Base-by-base conservation (phyloP, 2,888 invertebrate species). In the Aporophyla lueneburgensis region DNA sequence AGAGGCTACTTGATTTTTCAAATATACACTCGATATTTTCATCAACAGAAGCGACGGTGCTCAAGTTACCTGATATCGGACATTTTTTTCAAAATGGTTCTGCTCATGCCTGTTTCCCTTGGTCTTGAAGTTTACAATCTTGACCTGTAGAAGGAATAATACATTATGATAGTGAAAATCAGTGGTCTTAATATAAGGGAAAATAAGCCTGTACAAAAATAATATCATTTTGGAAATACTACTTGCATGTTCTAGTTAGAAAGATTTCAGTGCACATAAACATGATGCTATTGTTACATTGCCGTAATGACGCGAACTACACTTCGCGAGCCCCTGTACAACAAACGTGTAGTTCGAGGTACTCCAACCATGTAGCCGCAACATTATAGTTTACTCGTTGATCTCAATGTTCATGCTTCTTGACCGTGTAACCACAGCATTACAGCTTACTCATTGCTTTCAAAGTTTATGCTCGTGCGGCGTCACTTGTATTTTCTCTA, bases 401-500 rank as follows among this genome's bases (percentile, higher is more conserved):
- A 5, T 58, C 27, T 61, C 12, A 0, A 9, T 27, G 49, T 27
- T n/a, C 24, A 12, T 63, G 33, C 53, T 33, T 19, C n/a, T 16
- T 56, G n/a, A 33, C 33, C 3, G 3, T 33, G 33, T 33, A 33
- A 3, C 33, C 33, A 3, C 33, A 3, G 33, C 33, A 43, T 46
- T 46, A 5, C 14, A 24, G 56, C 24, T 56, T 2, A 46, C 43
- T 46, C 43, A 21, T 46, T 27, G 14, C 9, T 58, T 27, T 61
- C 12, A 0, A 9, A 40, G 49, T 27, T n/a, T 21, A 12, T 63
- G 33, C 53, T 33, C n/a, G 10, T 56, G 21, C 63, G 46, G 63
- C 16, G 46, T 74, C 53, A 73, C 46, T 75, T 27, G 46, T 54
- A 62, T 61, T 53, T 21, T 54, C 24, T 40, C 40, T 51, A 40